These are phyloP conservation scores for Athripsodes cinereus DNA, from an alignment of 2,888 invertebrate species.

Conservation along the genomic window DNA sequence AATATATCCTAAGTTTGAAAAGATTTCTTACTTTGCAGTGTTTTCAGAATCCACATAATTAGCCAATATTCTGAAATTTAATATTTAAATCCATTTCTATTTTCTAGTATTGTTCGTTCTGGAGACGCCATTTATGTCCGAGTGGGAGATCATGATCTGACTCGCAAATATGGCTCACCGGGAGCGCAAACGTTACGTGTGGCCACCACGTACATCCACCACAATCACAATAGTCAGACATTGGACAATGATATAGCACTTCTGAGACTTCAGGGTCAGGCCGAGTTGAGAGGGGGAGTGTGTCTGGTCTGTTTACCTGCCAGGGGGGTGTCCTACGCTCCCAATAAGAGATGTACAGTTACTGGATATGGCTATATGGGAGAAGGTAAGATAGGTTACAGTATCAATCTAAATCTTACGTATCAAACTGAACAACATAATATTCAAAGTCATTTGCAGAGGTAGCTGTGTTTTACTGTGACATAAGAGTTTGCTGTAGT, in stretches of 20 bases:
- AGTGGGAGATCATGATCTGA: constrained; percentile 88
- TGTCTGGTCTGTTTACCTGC: constrained; percentile 85
- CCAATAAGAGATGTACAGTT: constrained; percentile 86
- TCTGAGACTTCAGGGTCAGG: constrained; percentile 82
- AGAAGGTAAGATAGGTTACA: constrained; percentile 61
- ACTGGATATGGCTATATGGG: constrained; percentile 96
- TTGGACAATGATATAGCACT: constrained; percentile 91
- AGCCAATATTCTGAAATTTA: too few species aligned
- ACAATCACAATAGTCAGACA: constrained; percentile 93
- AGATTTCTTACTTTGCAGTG: too few species aligned
- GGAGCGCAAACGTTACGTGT: constrained; percentile 87
- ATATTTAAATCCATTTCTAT: too few species aligned
- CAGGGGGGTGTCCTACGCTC: constrained; percentile 79
- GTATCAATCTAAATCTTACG: too few species aligned
- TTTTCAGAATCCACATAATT: too few species aligned
- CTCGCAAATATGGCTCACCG: constrained; percentile 83
- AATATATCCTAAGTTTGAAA: too few species aligned
- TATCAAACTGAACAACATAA: too few species aligned
- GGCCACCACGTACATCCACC: constrained; percentile 90
- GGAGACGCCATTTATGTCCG: constrained; percentile 91
- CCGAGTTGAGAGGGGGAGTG: constrained; percentile 76
- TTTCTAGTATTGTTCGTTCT: constrained; percentile 90
- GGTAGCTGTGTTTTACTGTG: too few species aligned
- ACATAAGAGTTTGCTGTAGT: too few species aligned
- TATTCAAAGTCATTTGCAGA: too few species aligned